Evolutionary conservation across 2,797 vertebrate species (phyloP), one percentile per base, ranked within the genome.

Genomic region (Distichodus sexfasciatus): DNA sequence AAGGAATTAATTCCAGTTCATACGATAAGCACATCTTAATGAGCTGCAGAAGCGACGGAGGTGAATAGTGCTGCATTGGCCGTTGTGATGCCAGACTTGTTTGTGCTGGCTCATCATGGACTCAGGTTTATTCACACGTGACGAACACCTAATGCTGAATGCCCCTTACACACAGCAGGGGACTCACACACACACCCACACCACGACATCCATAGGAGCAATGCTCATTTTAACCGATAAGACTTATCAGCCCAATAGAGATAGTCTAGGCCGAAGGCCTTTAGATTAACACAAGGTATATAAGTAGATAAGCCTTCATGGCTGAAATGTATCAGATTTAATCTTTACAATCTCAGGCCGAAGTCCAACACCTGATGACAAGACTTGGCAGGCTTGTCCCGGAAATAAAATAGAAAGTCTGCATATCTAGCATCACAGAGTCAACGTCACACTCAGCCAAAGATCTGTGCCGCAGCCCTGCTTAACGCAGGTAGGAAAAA

Each of bases 21-120:
- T 65, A 43, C 61, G 36, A 66, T 54, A 61, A 61, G 47, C 68
- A 61, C 48, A 40, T 41, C 66, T 75, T 75, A 75, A 75, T 66
- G 68, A 75, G 73, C 47, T 46, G 21, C 67, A 33, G 33, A 35
- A 58, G 29, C 40, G 28, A 36, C 44, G 51, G 50, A 47, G 48
- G 40, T 53, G 28, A 70, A 53, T 66, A 57, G 40, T 59, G 61
- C 48, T 66, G 66, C 54, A 50, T 63, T 40, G 67, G 51, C 48
- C 29, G 41, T 51, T 73, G 66, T 73, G 55, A 54, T 68, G 71
- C 57, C 51, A 64, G 66, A 50, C 14, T 53, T 23, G 44, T 35
- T 71, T 66, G 36, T 67, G 67, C 71, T 74, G 38, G 44, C 44
- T 74, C 67, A 67, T 71, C 63, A 70, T 28, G 53, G 26, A 55